Evolutionary conservation across 2,113 vertebrate genomes (phyloP), one percentile per base, ranked within the genome.

Genomic region (Trogon melanurus): DNA sequence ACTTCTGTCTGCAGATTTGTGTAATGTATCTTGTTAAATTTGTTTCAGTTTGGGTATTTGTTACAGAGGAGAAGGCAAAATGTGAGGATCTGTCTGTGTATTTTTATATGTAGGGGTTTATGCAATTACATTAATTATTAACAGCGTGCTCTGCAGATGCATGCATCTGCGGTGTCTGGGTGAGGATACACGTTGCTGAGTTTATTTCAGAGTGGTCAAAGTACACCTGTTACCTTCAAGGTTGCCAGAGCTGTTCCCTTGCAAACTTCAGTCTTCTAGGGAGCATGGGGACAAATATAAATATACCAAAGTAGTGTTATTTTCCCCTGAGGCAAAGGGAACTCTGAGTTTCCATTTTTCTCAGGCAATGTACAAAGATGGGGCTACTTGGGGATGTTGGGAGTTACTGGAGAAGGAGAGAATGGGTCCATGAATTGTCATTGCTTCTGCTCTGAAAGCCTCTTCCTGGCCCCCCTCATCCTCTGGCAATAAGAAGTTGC

Each of bases 41-140:
- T 96, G 66, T 92, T 95, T 96, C 92, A 91, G 88, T 96, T 97
- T 93, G 92, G 84, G 78, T 95, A 84, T 94, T 94, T 89, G 87
- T 73, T 92, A 84, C 73, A 79, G 70, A 82, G 80, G 72, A 94
- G 71, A 70, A 74, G 82, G 93, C 83, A 89, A 81, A 92, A 93
- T 54, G 84, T 62, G 80, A 91, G 47, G 84, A 67, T 88, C 67
- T 84, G 88, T 79, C 89, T 95, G 88, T 75, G 73, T 87, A 91
- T 97, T 96, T 94, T 81, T 92, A 38, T 82, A 92, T 79, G 61
- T 57, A 65, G 61, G 41, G 58, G 41, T 54, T 85, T 93, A 82
- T 89, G 87, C 62, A 66, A 30, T 92, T 72, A 32, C 60, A 89
- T 96, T 95, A 91, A 95, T 94, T 94, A 92, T 96, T 94, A 89